Evolutionary conservation across 2,797 vertebrate species (phyloP).

Genomic region (Alosa sapidissima): DNA sequence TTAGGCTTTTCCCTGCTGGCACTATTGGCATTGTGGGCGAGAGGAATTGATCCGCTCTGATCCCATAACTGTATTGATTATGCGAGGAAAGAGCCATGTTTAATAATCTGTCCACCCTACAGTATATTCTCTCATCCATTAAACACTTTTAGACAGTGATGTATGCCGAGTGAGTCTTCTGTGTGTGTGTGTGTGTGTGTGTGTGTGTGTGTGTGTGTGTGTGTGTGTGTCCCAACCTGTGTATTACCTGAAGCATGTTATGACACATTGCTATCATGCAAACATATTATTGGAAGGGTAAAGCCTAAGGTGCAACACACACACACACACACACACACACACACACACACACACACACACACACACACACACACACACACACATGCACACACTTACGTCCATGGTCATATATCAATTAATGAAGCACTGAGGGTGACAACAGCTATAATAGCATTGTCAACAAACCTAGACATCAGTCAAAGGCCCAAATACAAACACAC

Average conservation of each 20-base stretch:
- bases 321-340: neutral
- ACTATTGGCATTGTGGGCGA: neutral
- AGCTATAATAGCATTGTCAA: slow-evolving; percentile 13
- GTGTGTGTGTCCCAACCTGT: neutral
- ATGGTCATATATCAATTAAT: slow-evolving; percentile 17
- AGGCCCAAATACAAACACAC: neutral
- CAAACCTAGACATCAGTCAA: slow-evolving; percentile 13
- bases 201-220: neutral
- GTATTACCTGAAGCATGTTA: slow-evolving; percentile 4
- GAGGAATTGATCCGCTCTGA: neutral
- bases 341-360: neutral
- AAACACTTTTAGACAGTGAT: slow-evolving; percentile 8
- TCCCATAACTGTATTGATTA: slow-evolving; percentile 16
- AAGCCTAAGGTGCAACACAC: neutral
- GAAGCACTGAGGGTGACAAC: neutral
- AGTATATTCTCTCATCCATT: neutral
- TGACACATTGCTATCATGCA: neutral
- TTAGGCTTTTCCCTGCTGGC: neutral
- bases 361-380: slow-evolving; percentile 2
- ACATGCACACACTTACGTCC: neutral
- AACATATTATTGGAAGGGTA: neutral
- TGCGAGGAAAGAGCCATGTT: neutral
- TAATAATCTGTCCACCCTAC: neutral
- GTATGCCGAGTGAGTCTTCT: neutral
- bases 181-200: slow-evolving; percentile 17